Base-by-base conservation (phyloP, 1,140 invertebrate species). In the Pseudoatta argentina region DNA sequence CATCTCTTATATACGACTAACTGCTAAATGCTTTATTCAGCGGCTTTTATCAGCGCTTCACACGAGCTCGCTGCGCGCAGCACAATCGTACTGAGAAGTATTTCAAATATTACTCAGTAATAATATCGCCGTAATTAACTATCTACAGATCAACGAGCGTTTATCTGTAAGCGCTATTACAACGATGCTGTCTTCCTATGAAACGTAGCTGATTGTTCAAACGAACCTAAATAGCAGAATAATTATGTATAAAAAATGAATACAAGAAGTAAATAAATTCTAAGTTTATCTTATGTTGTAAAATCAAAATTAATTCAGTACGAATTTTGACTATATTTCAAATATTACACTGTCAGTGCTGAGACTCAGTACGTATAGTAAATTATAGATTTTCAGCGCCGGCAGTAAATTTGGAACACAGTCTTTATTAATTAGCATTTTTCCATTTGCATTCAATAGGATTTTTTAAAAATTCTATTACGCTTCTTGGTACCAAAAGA, bases 21-120 rank as follows among this genome's bases (percentile, higher is more conserved):
- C 87, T 89, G 93, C 93, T 93, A 94, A 93, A 93, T 89, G 94
- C 93, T 93, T 93, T 88, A 91, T 94, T 93, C 93, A 91, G 93
- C 92, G 93, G 93, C 93, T 94, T 95, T 93, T 93, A 89, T 94
- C 90, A 91, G 93, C 93, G 93, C 93, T 94, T 94, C 69, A 93
- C 94, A 95, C 94, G 91, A 94, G 93, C 93, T 94, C 92, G 94
- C 92, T 94, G 92, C 92, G 91, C 91, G 91, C 92, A 95, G 94
- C 94, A 95, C 94, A 91, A 89, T 86, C 89, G 61, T 92, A 87
- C 89, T 89, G 87, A 77, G 71, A 76, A 82, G 87, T 72, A 85
- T 75, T 71, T 24, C 21, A 55, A 21, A 83, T 51, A 78, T 64
- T 71, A 55, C 77, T 86, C 85, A 86, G 73, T 82, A 73, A 73